Evolutionary conservation across 2,888 invertebrate species (phyloP), one percentile per base, ranked within the genome.

Genomic region (Latheticus oryzae): DNA sequence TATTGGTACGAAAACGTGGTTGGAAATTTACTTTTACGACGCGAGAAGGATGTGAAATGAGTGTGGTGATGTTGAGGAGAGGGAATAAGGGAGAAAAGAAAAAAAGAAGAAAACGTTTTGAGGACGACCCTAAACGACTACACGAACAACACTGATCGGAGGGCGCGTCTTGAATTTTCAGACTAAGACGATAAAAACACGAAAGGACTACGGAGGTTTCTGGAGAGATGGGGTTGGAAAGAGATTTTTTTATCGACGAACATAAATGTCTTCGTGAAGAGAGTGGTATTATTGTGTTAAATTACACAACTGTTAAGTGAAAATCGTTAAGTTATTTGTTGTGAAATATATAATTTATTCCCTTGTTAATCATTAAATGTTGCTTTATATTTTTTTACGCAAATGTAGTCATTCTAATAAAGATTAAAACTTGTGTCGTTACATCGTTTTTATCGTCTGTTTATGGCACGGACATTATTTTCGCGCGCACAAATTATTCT

Each of bases 1-100:
- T 76, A 77, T 76, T 75, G 76, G 73, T 67, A 71, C 68, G 70
- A 71, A 72, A 74, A 77, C 77, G 75, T 76, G 76, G 68, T 69
- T 73, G 70, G 69, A 76, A 76, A 76, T 75, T 76, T 74, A 74
- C 72, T 75, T 75, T 73, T 73, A 75, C 73, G 74, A 71, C 62
- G 69, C 66, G 68, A 65, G 65, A 63, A 65, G 62, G 65, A 61
- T 61, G 61, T 62, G 62, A 63, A 56, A 62, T 61, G 42, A 56
- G 56, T n/a, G n/a, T n/a, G n/a, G n/a, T n/a, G 40, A 55, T 40
- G 47, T 28, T 47, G 24, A 40, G 55, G 50, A 48, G 55, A 48
- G 38, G n/a, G n/a, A n/a, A n/a, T n/a, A n/a, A n/a, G n/a, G n/a
- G n/a, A n/a, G n/a, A n/a, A n/a, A n/a, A n/a, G n/a, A n/a, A n/a